Evolutionary conservation across 2,113 vertebrate species (phyloP).

Genomic region (western clawed frog (Xenopus tropicalis)): UCB_Xtro_10.0 CM004449.2:29810501-29811000

Average conservation of each 20-base stretch:
- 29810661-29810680: constrained; percentile 36
- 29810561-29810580: constrained; percentile 9
- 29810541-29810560: constrained; percentile 13
- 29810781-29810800: not conserved
- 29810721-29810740: constrained; percentile 27
- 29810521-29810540: not conserved
- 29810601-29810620: constrained; percentile 12
- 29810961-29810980: not conserved
- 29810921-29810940: too few species aligned
- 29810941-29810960: too few species aligned
- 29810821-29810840: not conserved
- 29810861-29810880: not conserved
- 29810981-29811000: not conserved
- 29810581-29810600: constrained; percentile 9
- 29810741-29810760: constrained; percentile 15
- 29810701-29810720: constrained; percentile 34
- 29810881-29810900: not conserved
- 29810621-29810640: constrained; percentile 32
- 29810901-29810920: not conserved
- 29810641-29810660: constrained; percentile 20
- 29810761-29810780: constrained; percentile 14
- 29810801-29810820: not conserved
- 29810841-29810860: not conserved
- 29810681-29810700: constrained; percentile 31
- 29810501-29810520: not conserved